phyloP scores from a whole-genome alignment of 2,888 invertebrate species.

The Eutolmus rufibarbis region DNA sequence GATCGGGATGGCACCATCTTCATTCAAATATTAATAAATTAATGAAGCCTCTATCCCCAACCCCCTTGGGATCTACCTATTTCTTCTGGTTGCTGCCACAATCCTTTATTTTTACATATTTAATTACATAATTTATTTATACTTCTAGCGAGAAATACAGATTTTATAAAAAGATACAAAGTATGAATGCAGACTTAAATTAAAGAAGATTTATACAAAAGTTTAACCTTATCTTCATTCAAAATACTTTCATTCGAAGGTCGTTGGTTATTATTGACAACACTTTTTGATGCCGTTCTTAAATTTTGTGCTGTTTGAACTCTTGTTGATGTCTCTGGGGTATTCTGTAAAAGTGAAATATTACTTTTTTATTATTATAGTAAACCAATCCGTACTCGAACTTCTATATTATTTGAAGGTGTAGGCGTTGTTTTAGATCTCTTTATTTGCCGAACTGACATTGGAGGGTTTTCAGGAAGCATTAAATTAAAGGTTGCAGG shows the following conservation, averaged over 20 bases:
- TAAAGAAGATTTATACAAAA: conserved; percentile 7
- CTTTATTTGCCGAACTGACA: background rate
- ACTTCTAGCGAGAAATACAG: background rate
- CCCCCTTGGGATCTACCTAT: no score
- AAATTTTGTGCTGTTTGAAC: background rate
- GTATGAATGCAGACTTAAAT: background rate
- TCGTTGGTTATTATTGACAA: background rate
- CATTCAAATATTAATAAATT: no score
- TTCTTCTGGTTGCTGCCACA: no score
- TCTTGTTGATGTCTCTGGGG: background rate
- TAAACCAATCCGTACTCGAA: background rate
- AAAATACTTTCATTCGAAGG: background rate
- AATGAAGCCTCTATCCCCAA: no score
- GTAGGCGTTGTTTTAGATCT: background rate
- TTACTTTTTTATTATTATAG: background rate
- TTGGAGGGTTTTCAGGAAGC: conserved; percentile 3
- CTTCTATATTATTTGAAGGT: background rate
- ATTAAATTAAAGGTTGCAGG: background rate
- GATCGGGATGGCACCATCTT: no score
- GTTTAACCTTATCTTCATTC: background rate
- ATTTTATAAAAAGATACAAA: background rate
- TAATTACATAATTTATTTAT: background rate
- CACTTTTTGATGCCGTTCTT: background rate
- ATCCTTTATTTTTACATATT: background rate
- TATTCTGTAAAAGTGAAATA: background rate